phyloP scores from a whole-genome alignment of 2,888 invertebrate genomes.

The Abscondita cerata region DNA sequence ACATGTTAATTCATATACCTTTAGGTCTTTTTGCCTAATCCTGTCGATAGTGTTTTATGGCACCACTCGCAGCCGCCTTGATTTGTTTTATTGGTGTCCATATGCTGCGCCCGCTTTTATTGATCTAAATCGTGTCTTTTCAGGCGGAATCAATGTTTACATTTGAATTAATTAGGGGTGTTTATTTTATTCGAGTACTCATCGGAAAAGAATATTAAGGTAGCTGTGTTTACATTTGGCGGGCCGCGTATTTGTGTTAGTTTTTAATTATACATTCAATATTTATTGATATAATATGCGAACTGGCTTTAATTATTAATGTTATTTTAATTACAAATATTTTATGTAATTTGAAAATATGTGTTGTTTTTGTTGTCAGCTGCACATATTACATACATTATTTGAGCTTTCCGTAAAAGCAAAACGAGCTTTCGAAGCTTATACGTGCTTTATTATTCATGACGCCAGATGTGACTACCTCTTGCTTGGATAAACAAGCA shows the following conservation, averaged over 20 bases:
- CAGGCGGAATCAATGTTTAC: conserved; percentile 42
- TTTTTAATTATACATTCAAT: conserved; percentile 29
- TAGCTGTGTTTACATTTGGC: conserved; percentile 24
- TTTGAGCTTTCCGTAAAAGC: not conserved
- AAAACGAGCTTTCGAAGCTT: conserved; percentile 29
- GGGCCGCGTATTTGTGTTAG: conserved; percentile 26
- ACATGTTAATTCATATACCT: conserved; percentile 48
- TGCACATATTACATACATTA: no score
- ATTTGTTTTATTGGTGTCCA: conserved; percentile 53
- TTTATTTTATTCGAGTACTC: conserved; percentile 34
- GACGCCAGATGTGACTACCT: conserved; percentile 42
- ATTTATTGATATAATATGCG: conserved; percentile 19
- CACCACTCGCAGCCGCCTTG: conserved; percentile 48
- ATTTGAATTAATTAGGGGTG: conserved; percentile 42
- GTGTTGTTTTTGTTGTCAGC: no score
- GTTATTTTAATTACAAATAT: no score
- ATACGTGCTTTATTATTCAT: conserved; percentile 40
- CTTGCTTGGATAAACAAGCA: conserved; percentile 40
- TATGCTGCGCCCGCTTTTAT: conserved; percentile 47
- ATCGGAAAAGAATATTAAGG: conserved; percentile 31
- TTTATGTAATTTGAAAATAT: no score
- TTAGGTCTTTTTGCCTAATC: conserved; percentile 42
- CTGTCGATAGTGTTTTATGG: conserved; percentile 51
- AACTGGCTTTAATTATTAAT: not conserved
- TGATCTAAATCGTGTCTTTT: conserved; percentile 36